These are phyloP conservation scores for Entomobrya proxima DNA, from an alignment of 2,888 invertebrate genomes.

Conservation along the genomic window DNA sequence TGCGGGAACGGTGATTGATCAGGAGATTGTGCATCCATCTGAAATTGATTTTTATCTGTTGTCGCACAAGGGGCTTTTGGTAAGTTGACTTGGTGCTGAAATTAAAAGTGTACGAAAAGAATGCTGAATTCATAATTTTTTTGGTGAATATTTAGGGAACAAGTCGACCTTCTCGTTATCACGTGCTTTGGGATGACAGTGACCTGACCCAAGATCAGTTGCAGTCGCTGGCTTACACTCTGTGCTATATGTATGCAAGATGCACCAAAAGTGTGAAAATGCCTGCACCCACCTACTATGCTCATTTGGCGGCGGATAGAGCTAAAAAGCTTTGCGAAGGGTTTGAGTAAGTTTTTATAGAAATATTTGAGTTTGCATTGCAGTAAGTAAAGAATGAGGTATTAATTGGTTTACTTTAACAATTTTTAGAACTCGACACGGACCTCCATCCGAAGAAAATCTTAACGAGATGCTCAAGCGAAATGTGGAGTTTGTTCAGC, in stretches of 20 bases:
- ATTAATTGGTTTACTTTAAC: background rate
- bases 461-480: conserved; percentile 47
- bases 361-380: no score
- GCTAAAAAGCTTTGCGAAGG: conserved; percentile 69
- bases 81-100: background rate
- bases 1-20: conserved; percentile 79
- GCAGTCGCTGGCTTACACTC: conserved; percentile 87
- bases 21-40: conserved; percentile 79
- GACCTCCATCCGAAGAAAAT: conserved; percentile 1
- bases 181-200: conserved; percentile 88
- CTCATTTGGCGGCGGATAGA: conserved; percentile 72
- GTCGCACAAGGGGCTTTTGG: conserved; percentile 79
- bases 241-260: conserved; percentile 91
- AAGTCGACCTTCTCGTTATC: conserved; percentile 79
- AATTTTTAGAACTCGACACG: conserved; percentile 1
- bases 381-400: background rate
- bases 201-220: conserved; percentile 85
- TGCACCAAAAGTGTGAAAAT: conserved; percentile 82
- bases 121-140: background rate
- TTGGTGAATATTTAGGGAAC: conserved; percentile 53
- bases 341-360: conserved; percentile 57
- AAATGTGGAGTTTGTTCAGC: background rate
- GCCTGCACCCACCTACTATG: conserved; percentile 71
- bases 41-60: conserved; percentile 80
- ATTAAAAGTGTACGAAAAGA: background rate